Conservation (phyloP, 2,888 invertebrate genomes). For the Rhagonycha lutea region DNA sequence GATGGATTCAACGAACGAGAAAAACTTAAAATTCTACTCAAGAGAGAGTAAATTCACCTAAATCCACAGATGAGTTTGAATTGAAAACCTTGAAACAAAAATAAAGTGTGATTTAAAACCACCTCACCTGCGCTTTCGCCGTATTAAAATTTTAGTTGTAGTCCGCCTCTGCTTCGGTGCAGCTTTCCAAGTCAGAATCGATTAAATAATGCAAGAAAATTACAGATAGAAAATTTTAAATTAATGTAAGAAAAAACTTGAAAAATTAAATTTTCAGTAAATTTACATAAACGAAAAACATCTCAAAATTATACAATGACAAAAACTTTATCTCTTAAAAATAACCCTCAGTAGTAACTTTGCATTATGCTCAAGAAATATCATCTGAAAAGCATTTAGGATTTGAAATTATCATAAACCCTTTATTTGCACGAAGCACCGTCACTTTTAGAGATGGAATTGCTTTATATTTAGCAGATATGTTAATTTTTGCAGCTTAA, state of each 20-base stretch:
- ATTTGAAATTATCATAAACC: slow-evolving; percentile 28
- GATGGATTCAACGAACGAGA: too few relatives aligned
- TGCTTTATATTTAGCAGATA: slow-evolving; percentile 24
- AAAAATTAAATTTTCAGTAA: slow-evolving; percentile 12
- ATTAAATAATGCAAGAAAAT: background rate
- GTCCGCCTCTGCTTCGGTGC: background rate
- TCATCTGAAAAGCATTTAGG: slow-evolving; percentile 20
- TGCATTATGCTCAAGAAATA: slow-evolving; percentile 16
- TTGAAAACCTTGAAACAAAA: too few relatives aligned
- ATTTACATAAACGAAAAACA: slow-evolving; percentile 20
- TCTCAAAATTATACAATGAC: slow-evolving; percentile 14
- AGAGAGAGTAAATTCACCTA: too few relatives aligned
- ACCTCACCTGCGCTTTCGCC: too few relatives aligned
- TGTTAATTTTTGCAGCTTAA: slow-evolving; percentile 26
- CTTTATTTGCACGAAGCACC: slow-evolving; percentile 22
- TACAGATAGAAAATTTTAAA: background rate
- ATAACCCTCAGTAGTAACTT: slow-evolving; percentile 15
- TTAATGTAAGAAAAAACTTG: background rate
- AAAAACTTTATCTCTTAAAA: slow-evolving; percentile 15
- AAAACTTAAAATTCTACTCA: too few relatives aligned
- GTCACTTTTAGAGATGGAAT: slow-evolving; percentile 17
- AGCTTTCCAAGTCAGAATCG: background rate
- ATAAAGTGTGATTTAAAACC: too few relatives aligned
- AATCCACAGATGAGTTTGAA: too few relatives aligned
- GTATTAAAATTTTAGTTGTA: background rate